Evolutionary conservation across 2,888 invertebrate genomes (phyloP).

Genomic region (Thelaira solivaga): DNA sequence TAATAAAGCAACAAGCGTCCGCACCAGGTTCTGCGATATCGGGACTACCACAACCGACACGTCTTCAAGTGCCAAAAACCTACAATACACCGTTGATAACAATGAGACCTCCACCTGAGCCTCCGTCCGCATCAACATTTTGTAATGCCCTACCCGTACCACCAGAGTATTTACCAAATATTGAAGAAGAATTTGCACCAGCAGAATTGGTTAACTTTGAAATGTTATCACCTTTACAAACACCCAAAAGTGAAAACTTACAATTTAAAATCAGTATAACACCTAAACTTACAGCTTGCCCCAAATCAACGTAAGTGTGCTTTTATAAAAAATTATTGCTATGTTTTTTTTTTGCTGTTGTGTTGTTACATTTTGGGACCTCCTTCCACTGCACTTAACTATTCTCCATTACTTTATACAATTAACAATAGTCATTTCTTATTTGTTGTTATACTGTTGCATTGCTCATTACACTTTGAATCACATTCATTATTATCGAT

Average conservation of each 20-base stretch:
- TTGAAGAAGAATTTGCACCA: slow-evolving; percentile 65
- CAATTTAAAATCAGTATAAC: slow-evolving; percentile 60
- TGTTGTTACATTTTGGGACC: slow-evolving; percentile 7
- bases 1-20: not conserved
- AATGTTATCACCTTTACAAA: slow-evolving; percentile 18
- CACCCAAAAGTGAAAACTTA: slow-evolving; percentile 16
- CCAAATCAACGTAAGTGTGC: slow-evolving; percentile 41
- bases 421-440: not conserved
- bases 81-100: slow-evolving; percentile 67
- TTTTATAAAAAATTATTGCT: not conserved
- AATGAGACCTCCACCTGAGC: slow-evolving; percentile 40
- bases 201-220: slow-evolving; percentile 65
- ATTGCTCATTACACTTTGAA: slow-evolving; percentile 1
- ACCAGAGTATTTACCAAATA: slow-evolving; percentile 56
- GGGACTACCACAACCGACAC: slow-evolving; percentile 3
- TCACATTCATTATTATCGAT: not conserved
- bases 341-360: not conserved
- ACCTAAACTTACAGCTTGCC: slow-evolving; percentile 57
- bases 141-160: not conserved
- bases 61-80: slow-evolving; percentile 34
- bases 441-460: slow-evolving; percentile 1
- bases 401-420: not conserved
- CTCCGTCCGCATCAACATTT: not conserved
- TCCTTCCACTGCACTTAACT: slow-evolving; percentile 14
- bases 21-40: slow-evolving; percentile 12